These are phyloP conservation scores for Priocnemis perturbator DNA, from an alignment of 2,888 invertebrate species.

Conservation along the genomic window DNA sequence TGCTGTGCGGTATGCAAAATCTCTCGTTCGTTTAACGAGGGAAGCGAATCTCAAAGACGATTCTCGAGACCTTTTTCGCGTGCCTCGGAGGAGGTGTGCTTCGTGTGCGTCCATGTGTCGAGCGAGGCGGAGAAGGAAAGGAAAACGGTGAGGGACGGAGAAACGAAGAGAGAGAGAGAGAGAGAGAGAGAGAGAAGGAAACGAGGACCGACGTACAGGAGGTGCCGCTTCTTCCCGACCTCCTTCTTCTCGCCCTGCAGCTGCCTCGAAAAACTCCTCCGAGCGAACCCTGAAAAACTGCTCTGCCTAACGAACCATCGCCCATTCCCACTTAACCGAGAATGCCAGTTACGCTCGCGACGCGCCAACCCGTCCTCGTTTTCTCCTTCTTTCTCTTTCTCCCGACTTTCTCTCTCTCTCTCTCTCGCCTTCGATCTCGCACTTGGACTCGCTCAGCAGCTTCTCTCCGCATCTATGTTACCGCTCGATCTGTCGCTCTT, in stretches of 20 bases:
- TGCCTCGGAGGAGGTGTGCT: slow-evolving; percentile 41
- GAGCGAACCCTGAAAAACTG: slow-evolving; percentile 65
- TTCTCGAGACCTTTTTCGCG: slow-evolving; percentile 59
- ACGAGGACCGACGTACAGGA: slow-evolving; percentile 28
- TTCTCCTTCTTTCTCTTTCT: slow-evolving; percentile 26
- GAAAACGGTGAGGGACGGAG: slow-evolving; percentile 10
- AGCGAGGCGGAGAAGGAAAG: slow-evolving; percentile 17
- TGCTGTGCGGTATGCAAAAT: slow-evolving; percentile 66
- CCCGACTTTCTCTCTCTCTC: slow-evolving; percentile 18
- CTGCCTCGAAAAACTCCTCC: slow-evolving; percentile 63
- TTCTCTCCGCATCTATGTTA: not conserved
- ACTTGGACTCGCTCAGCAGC: not conserved
- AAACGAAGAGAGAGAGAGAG: slow-evolving; percentile 14
- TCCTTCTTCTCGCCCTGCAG: slow-evolving; percentile 54
- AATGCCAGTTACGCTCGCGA: slow-evolving; percentile 57
- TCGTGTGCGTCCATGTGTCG: slow-evolving; percentile 54
- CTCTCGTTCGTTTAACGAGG: slow-evolving; percentile 73
- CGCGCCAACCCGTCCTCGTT: slow-evolving; percentile 29
- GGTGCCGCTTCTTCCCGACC: slow-evolving; percentile 35
- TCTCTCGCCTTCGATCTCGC: slow-evolving; percentile 10
- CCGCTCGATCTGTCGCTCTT: slow-evolving; percentile 10
- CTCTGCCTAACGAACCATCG: slow-evolving; percentile 72
- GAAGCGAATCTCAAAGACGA: slow-evolving; percentile 75
- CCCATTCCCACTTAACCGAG: slow-evolving; percentile 66
- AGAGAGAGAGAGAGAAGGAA: slow-evolving; percentile 20